Evolutionary conservation across 2,888 invertebrate genomes (phyloP), one percentile per base, ranked within the genome.

Genomic region (Hemaris fuciformis): DNA sequence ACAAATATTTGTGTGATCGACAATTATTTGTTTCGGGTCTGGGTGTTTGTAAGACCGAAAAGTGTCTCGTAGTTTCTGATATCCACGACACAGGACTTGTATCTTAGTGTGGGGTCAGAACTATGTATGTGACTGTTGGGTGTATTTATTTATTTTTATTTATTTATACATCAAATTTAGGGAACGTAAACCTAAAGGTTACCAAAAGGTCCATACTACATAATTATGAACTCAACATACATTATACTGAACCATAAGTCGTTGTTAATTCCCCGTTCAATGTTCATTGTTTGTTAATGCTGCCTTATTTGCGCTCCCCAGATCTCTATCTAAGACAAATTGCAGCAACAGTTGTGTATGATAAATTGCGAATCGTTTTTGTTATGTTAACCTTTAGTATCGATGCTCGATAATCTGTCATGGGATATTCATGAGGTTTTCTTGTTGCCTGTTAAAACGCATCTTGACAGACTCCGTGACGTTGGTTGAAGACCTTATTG

Each of bases 131-230:
- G n/a, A n/a, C n/a, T n/a, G n/a, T n/a, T n/a, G n/a, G n/a, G n/a
- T n/a, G n/a, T n/a, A n/a, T n/a, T n/a, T n/a, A n/a, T n/a, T n/a
- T n/a, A n/a, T n/a, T n/a, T n/a, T n/a, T n/a, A n/a, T n/a, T n/a
- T n/a, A n/a, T n/a, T n/a, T n/a, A n/a, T n/a, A n/a, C n/a, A 57
- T 38, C 57, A 2, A 10, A 22, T 31, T 2, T 8, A 8, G 1
- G 53, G 27, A 20, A 60, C 59, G 20, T 27, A 42, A 61, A 57
- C 56, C 60, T 62, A 60, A 60, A 60, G 60, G 60, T 60, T 48
- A 48, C 15, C 46, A 48, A 60, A 60, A 60, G 60, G 60, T 53
- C 60, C 53, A 18, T 22, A 38, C 31, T 34, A 27, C 38, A 60
- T 53, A 38, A 60, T 60, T 53, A 53, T 60, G 41, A 60, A 48